Base-by-base conservation (phyloP, 2,113 vertebrate species). In the Pituophis catenifer region DNA sequence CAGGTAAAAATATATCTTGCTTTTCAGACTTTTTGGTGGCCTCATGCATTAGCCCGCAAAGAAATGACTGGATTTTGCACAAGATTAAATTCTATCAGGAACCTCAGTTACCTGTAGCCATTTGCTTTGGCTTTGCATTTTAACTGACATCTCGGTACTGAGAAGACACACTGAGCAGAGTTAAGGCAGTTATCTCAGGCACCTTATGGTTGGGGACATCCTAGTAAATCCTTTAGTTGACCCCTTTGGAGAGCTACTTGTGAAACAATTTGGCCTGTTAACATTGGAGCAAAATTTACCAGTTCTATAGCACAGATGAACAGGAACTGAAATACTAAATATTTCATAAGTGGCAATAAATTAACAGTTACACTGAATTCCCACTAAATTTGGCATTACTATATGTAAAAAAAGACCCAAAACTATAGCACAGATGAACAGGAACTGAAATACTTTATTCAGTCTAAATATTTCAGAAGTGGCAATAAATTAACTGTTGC, bases 401-500 rank as follows among this genome's bases (percentile, higher is more conserved):
- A 13, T 75, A 91, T 48, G 87, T 33, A 17, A 24, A 86, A 62
- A 86, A 52, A 38, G 4, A 50, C 48, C 48, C 48, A 5, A 50
- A 6, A 50, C 48, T 50, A 50, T 17, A 75, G 55, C 23, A 55
- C 33, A 57, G 1, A 24, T 5, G 12, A 75, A 75, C 52, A 57
- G 7, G 15, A 92, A 23, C 24, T 55, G 62, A 81, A 89, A 44
- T 19, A 6, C 4, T 89, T 92, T 81, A 81, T 89, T 92, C 52
- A 81, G 85, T 26, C 59, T 89, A 70, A 70, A 75, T 52, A 65
- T 53, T 89, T 75, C 53, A 92, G 19, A 29, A 81, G 21, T 15
- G 55, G 5, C 88, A 89, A 92, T 92, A 92, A 92, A 3, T 92
- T 92, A 92, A 92, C 92, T 89, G 10, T 88, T 59, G 54, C 15